These are phyloP conservation scores for Ctenodactylus gundi DNA, from an alignment of 2,113 vertebrate species.

Conservation along the genomic window DNA sequence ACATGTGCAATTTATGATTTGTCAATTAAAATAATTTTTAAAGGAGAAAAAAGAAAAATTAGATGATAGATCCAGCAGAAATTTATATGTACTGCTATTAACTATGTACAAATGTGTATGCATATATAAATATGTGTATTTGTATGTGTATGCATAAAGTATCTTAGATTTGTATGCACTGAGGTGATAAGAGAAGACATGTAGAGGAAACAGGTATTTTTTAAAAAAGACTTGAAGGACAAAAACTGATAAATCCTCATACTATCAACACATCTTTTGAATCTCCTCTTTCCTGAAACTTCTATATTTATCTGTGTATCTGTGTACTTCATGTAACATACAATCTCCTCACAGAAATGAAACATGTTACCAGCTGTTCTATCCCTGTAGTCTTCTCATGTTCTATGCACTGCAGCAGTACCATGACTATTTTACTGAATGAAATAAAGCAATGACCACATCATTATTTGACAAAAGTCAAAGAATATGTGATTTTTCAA, in stretches of 20 bases:
- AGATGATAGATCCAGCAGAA: neutral
- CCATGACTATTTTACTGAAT: constrained; percentile 8
- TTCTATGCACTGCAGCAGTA: neutral
- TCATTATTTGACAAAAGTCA: constrained; percentile 37
- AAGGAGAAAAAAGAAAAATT: neutral
- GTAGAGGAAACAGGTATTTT: neutral
- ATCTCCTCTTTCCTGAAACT: neutral
- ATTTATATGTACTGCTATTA: neutral
- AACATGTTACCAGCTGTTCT: neutral
- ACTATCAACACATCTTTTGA: neutral
- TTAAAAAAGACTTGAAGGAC: neutral
- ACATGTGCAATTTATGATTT: neutral
- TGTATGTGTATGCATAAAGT: neutral
- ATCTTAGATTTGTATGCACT: neutral
- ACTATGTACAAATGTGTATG: neutral
- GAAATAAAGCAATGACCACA: constrained; percentile 13
- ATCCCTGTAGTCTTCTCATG: neutral
- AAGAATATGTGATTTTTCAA: constrained; percentile 27
- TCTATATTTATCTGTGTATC: neutral
- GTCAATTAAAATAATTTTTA: neutral
- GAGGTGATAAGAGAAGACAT: neutral
- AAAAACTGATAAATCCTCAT: neutral
- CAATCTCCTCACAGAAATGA: neutral
- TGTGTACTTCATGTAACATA: neutral
- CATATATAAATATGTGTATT: neutral